Evolutionary conservation across 1,140 invertebrate genomes (phyloP), one percentile per base, ranked within the genome.

Genomic region (Cydia pomonella): DNA sequence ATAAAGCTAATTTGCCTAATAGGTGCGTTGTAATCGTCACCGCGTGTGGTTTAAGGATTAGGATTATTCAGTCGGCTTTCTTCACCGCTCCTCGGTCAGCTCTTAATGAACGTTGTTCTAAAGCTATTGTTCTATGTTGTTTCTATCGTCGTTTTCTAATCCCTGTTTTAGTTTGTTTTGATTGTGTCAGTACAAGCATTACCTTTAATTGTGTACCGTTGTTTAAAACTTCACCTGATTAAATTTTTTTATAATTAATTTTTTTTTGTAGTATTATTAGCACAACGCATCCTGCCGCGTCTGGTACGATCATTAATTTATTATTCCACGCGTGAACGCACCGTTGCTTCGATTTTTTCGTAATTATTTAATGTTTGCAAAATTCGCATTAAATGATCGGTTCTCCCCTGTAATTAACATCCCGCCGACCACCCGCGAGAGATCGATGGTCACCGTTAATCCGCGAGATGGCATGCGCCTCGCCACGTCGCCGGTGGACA

Each of bases 1-100:
- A 93, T 93, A 90, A 90, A 83, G 84, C 91, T 92, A 91, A 93
- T 93, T 93, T 93, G 91, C 92, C 91, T 93, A 92, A 93, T 93
- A 91, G 89, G 84, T 90, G 89, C 90, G 78, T 87, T 87, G 91
- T 91, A 91, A 92, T 92, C 91, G 84, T 92, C 90, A 83, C 89
- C 83, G 90, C 89, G 91, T 93, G 90, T 92, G 90, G 90, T 85
- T 87, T 84, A 85, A 85, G 90, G 91, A 92, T 93, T 91, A 90
- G 87, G 77, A 84, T 86, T 85, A 83, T 84, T 75, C 75, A 77
- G 78, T 79, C 81, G 80, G 77, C 80, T 83, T 77, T 82, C 83
- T 82, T 79, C 76, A 82, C 77, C 79, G 79, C 81, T 83, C 80
- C 83, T 82, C 79, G 83, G 73, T 78, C 77, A 69, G 75, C 73